Base-by-base conservation (phyloP, 2,797 vertebrate genomes). In the Phrynocephalus guinanensis region DNA sequence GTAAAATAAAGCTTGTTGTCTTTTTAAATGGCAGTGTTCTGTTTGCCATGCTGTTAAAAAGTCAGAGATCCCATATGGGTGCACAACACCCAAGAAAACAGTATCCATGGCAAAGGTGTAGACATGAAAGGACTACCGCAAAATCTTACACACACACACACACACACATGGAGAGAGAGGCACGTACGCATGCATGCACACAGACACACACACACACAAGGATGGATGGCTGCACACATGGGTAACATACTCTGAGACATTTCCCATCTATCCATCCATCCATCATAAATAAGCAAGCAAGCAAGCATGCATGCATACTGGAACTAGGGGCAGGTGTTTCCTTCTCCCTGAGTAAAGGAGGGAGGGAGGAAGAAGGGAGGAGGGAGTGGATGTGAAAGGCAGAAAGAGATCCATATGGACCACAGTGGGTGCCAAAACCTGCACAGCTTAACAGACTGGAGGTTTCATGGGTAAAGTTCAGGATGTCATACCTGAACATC, bases 121-220 rank as follows among this genome's bases (percentile, higher is more conserved):
- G 79, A 28, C 80, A 83, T 71, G 90, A 79, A 60, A 81, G 63
- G 24, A 63, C 11, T 44, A 26, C 11, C 9, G 52, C 91, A 84
- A 92, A 94, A 93, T 48, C 28, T 87, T 18, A 20, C 38, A 20
- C 38, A 22, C 33, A 44, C 15, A 7, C 18, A 11, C 8, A 56
- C 52, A 56, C 76, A 78, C 6, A 78, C 24, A 33, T 33, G 33
- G 33, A 33, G 33, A 3, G 33, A 33, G 33, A 33, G 33, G 33
- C 33, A 33, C 2, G 33, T 33, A 33, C 2, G 33, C 33, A 33
- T 33, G 33, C 33, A 33, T 33, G 33, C 15, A 7, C 18, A 73
- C 33, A 33, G 8, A 33, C 24, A 44, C 38, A 52, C 15, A 26
- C 76, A 52, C 10, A 13, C 10, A 56, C 52, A 56, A 10, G 9